Base-by-base conservation (phyloP, 1,140 invertebrate species). In the Panagrolaimus sp. region DNA sequence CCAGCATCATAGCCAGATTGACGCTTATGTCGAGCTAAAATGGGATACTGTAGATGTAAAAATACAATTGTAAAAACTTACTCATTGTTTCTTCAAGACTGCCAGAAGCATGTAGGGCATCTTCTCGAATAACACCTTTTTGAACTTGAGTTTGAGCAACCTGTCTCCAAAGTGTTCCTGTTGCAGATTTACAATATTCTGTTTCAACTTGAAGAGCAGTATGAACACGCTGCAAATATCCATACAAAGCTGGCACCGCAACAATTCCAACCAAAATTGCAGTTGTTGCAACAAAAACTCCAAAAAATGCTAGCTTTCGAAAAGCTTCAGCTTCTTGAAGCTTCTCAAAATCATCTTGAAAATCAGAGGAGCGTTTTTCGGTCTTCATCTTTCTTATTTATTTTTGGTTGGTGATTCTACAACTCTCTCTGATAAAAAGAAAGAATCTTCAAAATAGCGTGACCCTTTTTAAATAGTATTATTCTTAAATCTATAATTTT, bases 151-250 rank as follows among this genome's bases (percentile, higher is more conserved):
- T 63, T 46, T 67, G 45, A 7, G 71, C 62, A 45, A 73, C 75
- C 24, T 73, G 71, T 38, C 45, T 55, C 70, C 70, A 73, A 17
- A 73, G 48, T 14, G 71, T 73, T 38, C 71, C 71, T 38, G 71
- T 73, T n/a, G 71, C 64, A n/a, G 71, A 73, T 45, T 73, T 73
- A 55, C 71, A 72, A 47, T 72, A 73, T 43, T 73, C 71, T 1
- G 70, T 44, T 66, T 73, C 71, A 24, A 72, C 43, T 44, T 73
- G 71, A 15, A 73, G 70, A 21, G 44, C 44, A 44, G 48, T 73
- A 58, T 73, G 72, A 21, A 73, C 71, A 44, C 71, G 47, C 43
- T 73, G 72, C 70, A 73, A 47, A 65, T 73, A 73, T 17, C 71
- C 67, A 43, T 73, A 73, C n/a, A 73, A 43, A 24, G 43, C 45